Conservation (phyloP, 2,113 vertebrate species). For the Platanista minor region DNA sequence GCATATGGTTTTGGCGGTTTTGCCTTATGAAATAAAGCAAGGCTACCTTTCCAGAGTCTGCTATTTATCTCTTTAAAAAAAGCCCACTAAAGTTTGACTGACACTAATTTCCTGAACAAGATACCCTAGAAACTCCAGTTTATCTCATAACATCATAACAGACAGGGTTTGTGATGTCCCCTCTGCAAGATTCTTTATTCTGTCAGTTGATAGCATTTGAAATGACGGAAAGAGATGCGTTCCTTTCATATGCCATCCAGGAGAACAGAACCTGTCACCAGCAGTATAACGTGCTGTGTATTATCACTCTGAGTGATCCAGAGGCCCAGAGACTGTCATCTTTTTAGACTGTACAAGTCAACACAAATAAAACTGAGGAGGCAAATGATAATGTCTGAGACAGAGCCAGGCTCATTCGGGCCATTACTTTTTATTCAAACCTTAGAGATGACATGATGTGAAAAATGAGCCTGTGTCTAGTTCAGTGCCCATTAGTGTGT, state of each 20-base stretch:
- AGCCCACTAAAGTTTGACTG: conserved; percentile 94
- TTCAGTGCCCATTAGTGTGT: conserved; percentile 99
- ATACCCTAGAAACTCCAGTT: conserved; percentile 91
- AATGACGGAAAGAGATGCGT: conserved; percentile 93
- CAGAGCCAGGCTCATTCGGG: conserved; percentile 93
- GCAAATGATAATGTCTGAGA: conserved; percentile 95
- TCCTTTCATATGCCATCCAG: conserved; percentile 89
- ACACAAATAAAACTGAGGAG: conserved; percentile 99
- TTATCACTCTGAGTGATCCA: conserved; percentile 96
- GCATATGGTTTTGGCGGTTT: conserved; percentile 52
- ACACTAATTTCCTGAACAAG: conserved; percentile 98
- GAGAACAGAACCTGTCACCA: conserved; percentile 95
- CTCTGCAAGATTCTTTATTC: conserved; percentile 90
- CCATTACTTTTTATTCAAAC: conserved; percentile 97
- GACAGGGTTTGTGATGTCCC: conserved; percentile 98
- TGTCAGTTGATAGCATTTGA: conserved; percentile 97
- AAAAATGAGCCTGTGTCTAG: conserved; percentile 99
- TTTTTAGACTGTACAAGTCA: conserved; percentile 96
- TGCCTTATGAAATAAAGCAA: conserved; percentile 48
- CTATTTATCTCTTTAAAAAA: conserved; percentile 86
- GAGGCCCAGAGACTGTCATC: conserved; percentile 93
- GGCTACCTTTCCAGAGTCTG: conserved; percentile 69
- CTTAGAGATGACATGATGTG: conserved; percentile 99
- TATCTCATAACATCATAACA: conserved; percentile 96
- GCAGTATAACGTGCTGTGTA: conserved; percentile 89